Evolutionary conservation across 2,888 invertebrate species (phyloP).

Genomic region (Scaptomyza cyrtandrae): DNA sequence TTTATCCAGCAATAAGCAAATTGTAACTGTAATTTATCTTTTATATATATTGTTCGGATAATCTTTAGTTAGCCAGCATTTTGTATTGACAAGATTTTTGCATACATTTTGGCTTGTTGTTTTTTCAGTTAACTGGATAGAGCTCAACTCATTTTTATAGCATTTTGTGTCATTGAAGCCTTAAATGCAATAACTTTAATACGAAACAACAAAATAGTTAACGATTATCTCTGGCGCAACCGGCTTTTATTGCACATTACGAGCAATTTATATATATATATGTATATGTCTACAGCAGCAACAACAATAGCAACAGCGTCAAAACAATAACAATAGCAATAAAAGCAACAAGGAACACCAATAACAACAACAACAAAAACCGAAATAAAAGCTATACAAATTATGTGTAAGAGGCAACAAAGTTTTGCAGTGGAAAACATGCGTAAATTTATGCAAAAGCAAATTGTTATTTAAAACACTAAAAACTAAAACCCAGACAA

Average conservation of each 20-base stretch:
- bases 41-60: background rate
- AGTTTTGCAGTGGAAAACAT: slow-evolving; percentile 60
- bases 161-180: background rate
- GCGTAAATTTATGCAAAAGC: slow-evolving; percentile 77
- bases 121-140: background rate
- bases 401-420: slow-evolving; percentile 63
- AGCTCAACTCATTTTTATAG: background rate
- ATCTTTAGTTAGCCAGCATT: background rate
- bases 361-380: slow-evolving; percentile 22
- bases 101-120: background rate
- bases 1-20: background rate
- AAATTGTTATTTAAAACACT: slow-evolving; percentile 80
- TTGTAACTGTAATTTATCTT: background rate
- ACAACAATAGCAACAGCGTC: slow-evolving; percentile 26
- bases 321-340: slow-evolving; percentile 51
- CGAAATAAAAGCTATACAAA: slow-evolving; percentile 30
- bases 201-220: slow-evolving; percentile 16
- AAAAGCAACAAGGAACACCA: slow-evolving; percentile 47
- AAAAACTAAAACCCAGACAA: slow-evolving; percentile 63
- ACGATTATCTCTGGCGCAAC: background rate
- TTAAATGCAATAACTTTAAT: slow-evolving; percentile 9
- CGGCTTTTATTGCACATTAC: slow-evolving; percentile 20
- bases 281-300: slow-evolving; percentile 17
- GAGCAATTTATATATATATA: slow-evolving; percentile 16
- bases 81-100: background rate